Percentiles rank a stretch among this genome's conserved stretches.
Conservation (phyloP, 2,113 vertebrate genomes). For the Pygoscelis antarcticus region DNA sequence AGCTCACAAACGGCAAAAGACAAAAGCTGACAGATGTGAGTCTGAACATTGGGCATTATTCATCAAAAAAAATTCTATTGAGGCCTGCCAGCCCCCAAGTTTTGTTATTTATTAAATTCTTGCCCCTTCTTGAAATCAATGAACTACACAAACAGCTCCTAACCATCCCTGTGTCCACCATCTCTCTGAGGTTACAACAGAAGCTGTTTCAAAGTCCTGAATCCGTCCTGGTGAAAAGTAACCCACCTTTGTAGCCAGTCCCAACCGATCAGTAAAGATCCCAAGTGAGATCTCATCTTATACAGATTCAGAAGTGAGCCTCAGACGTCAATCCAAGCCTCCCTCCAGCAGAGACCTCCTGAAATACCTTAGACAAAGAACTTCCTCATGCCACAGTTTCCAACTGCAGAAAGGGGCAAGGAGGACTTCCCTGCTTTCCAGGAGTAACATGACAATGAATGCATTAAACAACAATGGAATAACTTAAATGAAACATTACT, state of each 20-base stretch:
- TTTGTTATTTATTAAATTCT: not conserved
- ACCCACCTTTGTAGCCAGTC: not conserved
- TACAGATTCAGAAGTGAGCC: not conserved
- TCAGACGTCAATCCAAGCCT: not conserved
- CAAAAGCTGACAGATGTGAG: not conserved
- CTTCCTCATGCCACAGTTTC: not conserved
- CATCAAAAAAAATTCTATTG: not conserved
- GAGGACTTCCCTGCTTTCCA: not conserved
- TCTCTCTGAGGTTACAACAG: not conserved
- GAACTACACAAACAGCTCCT: not conserved
- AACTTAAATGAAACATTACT: not conserved
- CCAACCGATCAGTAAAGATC: not conserved
- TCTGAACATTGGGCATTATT: not conserved
- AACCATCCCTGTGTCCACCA: fast-evolving
- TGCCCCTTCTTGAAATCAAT: not conserved
- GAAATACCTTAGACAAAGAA: not conserved
- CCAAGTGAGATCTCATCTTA: not conserved
- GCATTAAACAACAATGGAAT: not conserved
- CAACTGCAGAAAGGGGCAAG: not conserved
- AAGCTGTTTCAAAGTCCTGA: not conserved
- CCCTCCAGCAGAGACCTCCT: not conserved
- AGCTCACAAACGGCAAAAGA: not conserved
- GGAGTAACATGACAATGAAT: not conserved
- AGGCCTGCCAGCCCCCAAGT: not conserved
- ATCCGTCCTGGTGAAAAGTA: not conserved